Conservation (phyloP, 2,113 vertebrate genomes). For the Xyrauchen texanus region DNA sequence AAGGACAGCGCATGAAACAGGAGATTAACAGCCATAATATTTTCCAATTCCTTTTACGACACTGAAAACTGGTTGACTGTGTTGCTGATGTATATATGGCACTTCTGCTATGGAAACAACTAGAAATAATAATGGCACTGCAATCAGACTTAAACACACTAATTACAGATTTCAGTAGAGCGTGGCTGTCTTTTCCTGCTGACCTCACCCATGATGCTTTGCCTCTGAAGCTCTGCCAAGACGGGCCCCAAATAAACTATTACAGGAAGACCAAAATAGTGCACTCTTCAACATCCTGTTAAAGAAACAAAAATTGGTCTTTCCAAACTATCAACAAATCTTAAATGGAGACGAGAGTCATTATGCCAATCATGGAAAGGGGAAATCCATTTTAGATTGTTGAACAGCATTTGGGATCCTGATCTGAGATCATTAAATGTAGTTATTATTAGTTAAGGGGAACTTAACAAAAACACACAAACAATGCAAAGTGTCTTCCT, state of each 20-base stretch:
- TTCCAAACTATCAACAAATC: background rate
- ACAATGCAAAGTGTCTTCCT: too few species aligned
- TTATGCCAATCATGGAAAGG: background rate
- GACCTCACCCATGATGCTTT: conserved; percentile 19
- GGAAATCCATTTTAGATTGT: conserved; percentile 2
- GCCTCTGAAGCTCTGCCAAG: conserved; percentile 3
- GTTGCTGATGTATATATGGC: background rate
- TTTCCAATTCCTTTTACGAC: conserved; percentile 32
- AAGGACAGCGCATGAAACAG: background rate
- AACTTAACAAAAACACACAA: too few species aligned
- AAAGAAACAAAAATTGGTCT: conserved; percentile 19
- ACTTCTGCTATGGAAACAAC: conserved; percentile 11
- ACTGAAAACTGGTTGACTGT: background rate
- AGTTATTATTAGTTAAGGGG: too few species aligned
- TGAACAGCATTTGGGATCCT: background rate
- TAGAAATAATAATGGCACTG: conserved; percentile 11
- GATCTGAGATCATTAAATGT: background rate
- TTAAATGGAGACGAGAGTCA: background rate
- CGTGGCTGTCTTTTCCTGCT: conserved; percentile 1
- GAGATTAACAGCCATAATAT: background rate
- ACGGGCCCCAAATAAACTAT: conserved; percentile 14
- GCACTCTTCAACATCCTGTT: background rate
- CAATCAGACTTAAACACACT: background rate
- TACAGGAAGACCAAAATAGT: conserved; percentile 25
- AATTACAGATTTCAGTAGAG: conserved; percentile 22